phyloP scores from a whole-genome alignment of 2,888 invertebrate genomes.

The Acanthosepion lycidas region DNA sequence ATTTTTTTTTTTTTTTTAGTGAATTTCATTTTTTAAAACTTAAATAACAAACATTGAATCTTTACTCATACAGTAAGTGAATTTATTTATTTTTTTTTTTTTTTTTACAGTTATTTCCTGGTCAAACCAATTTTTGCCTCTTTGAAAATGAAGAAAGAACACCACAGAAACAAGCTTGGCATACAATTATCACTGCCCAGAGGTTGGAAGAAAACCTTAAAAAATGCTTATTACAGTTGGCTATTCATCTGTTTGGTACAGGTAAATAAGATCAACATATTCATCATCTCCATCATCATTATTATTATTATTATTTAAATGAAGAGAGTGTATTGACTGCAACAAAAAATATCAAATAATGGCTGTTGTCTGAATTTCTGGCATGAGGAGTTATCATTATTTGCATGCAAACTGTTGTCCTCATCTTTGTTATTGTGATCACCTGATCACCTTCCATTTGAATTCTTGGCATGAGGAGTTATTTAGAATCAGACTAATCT shows the following conservation, averaged over 20 bases:
- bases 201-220: conserved; percentile 90
- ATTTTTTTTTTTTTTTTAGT: neutral
- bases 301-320: too few relatives aligned
- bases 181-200: conserved; percentile 89
- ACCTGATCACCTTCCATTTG: too few relatives aligned
- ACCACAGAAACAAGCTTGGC: conserved; percentile 85
- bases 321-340: too few relatives aligned
- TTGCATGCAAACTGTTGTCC: too few relatives aligned
- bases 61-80: neutral
- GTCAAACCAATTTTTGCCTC: conserved; percentile 56
- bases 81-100: neutral
- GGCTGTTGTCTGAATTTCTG: too few relatives aligned
- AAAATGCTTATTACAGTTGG: conserved; percentile 83
- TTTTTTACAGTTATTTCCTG: conserved; percentile 60
- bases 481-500: too few relatives aligned
- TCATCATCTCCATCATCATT: neutral
- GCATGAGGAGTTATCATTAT: too few relatives aligned
- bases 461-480: too few relatives aligned
- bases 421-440: too few relatives aligned
- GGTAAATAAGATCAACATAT: conserved; percentile 73
- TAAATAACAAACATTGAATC: neutral
- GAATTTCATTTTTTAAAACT: neutral
- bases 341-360: too few relatives aligned
- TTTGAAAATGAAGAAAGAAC: conserved; percentile 72
- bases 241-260: conserved; percentile 85